Conservation (phyloP, 2,888 invertebrate species). For the Dasysyrphus albostriatus region DNA sequence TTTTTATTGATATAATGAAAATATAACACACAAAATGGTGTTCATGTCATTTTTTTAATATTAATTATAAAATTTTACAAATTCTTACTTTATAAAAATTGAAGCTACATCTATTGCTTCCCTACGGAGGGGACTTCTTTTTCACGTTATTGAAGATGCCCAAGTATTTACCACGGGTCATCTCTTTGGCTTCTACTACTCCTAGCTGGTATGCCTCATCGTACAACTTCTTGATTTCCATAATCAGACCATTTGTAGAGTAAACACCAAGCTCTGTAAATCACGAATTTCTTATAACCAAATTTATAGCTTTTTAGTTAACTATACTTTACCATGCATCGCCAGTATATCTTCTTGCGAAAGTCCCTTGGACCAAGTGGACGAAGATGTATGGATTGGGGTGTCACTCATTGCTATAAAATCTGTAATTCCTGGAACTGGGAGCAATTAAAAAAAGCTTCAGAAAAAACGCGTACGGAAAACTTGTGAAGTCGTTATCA, state of each 20-base stretch:
- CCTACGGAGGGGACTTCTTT: slow-evolving; percentile 76
- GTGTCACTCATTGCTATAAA: slow-evolving; percentile 89
- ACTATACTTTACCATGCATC: slow-evolving; percentile 87
- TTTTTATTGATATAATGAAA: not conserved
- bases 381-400: slow-evolving; percentile 84
- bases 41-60: not conserved
- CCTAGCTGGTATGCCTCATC: slow-evolving; percentile 97
- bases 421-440: slow-evolving; percentile 95
- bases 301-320: not conserved
- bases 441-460: slow-evolving; percentile 75
- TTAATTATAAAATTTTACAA: not conserved
- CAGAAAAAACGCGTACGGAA: not conserved
- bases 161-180: slow-evolving; percentile 97
- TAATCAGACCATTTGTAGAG: slow-evolving; percentile 92
- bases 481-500: slow-evolving; percentile 44
- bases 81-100: not conserved
- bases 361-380: slow-evolving; percentile 89
- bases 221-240: slow-evolving; percentile 97
- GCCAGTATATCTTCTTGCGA: slow-evolving; percentile 90
- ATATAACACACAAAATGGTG: not conserved
- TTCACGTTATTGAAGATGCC: slow-evolving; percentile 88
- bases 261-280: slow-evolving; percentile 89
- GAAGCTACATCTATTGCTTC: not conserved
- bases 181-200: slow-evolving; percentile 97
- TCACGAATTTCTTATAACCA: not conserved